phyloP scores from a whole-genome alignment of 2,888 invertebrate genomes.

The Polymixis lichenea region DNA sequence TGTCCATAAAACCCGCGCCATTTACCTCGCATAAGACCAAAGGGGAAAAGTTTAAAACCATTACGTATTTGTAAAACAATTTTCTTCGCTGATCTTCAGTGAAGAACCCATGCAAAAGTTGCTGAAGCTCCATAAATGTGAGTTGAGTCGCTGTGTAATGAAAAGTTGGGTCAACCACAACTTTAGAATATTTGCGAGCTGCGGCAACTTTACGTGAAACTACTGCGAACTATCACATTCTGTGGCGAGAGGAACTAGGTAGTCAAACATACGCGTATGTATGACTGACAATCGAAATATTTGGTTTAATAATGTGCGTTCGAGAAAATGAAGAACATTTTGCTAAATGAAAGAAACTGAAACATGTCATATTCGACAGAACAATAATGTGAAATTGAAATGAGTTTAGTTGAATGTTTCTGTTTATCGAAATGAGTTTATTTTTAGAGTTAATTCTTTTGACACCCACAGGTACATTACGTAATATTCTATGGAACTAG shows the following conservation, averaged over 20 bases:
- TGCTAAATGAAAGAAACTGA: slow-evolving; percentile 7
- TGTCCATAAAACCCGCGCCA: slow-evolving; percentile 35
- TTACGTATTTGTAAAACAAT: slow-evolving; percentile 54
- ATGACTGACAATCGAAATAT: slow-evolving; percentile 18
- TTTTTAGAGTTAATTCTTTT: slow-evolving; percentile 9
- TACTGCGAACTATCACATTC: background rate
- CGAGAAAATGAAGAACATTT: slow-evolving; percentile 21
- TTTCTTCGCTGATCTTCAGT: slow-evolving; percentile 38
- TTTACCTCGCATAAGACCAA: slow-evolving; percentile 49
- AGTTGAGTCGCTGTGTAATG: slow-evolving; percentile 35
- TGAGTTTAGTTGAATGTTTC: slow-evolving; percentile 18
- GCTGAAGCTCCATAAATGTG: slow-evolving; percentile 34
- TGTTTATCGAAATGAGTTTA: slow-evolving; percentile 1
- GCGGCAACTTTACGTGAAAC: slow-evolving; percentile 8
- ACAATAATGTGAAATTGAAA: slow-evolving; percentile 20
- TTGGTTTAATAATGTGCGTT: background rate
- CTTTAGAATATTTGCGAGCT: slow-evolving; percentile 36
- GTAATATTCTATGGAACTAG: background rate
- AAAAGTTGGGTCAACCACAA: slow-evolving; percentile 46
- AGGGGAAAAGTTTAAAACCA: slow-evolving; percentile 53
- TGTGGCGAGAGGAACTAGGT: background rate
- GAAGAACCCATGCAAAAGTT: slow-evolving; percentile 40
- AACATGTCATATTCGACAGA: background rate
- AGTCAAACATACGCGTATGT: background rate
- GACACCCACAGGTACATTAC: background rate